Percentiles rank a stretch among this genome's conserved stretches.
Evolutionary conservation across 2,888 invertebrate genomes (phyloP).

Genomic region (Xestia xanthographa): DNA sequence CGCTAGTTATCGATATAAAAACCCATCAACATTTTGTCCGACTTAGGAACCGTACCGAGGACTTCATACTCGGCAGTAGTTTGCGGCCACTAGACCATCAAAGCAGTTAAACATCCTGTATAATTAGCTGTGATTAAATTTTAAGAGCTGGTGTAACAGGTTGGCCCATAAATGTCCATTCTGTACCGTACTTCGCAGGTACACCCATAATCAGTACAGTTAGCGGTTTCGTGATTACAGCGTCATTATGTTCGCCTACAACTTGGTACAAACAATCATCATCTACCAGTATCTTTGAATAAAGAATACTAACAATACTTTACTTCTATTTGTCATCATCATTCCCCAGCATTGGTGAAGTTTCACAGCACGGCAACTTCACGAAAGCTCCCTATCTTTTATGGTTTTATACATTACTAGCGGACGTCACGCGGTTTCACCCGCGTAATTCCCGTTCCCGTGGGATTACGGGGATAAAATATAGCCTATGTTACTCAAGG

Average conservation of each 20-base stretch:
- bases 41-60: neutral
- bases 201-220: conserved; percentile 29
- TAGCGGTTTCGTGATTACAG: conserved; percentile 36
- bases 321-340: neutral
- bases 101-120: conserved; percentile 23
- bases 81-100: neutral
- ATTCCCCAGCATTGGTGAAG: neutral
- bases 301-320: neutral
- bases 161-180: conserved; percentile 26
- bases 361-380: neutral
- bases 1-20: neutral
- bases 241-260: conserved; percentile 5
- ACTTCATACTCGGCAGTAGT: neutral
- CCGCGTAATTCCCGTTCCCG: too few relatives aligned
- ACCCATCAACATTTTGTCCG: neutral
- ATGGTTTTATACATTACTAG: neutral
- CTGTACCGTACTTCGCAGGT: conserved; percentile 27
- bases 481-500: too few relatives aligned
- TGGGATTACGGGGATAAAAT: too few relatives aligned
- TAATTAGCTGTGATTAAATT: conserved; percentile 43
- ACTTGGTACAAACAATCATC: neutral
- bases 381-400: neutral
- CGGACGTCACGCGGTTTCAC: too few relatives aligned
- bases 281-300: neutral
- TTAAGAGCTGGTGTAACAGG: conserved; percentile 43